Percentiles rank a stretch among this genome's conserved stretches.
Evolutionary conservation across 92 coral and sea anemone species (phyloP).

Genomic region (Phenganax subtilis): DNA sequence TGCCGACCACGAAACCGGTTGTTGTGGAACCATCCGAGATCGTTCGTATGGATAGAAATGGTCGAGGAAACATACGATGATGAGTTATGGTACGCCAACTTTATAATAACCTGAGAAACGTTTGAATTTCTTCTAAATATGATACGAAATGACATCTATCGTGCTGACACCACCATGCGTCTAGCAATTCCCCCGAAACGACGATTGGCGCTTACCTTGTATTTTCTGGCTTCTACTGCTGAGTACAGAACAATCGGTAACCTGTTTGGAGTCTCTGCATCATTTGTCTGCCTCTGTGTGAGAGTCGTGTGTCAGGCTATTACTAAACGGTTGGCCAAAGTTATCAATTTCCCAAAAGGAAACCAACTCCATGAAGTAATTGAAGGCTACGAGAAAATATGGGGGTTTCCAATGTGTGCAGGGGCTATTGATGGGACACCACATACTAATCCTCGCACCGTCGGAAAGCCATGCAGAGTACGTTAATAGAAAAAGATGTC

Average conservation of each 20-base stretch:
- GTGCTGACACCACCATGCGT: constrained; percentile 49
- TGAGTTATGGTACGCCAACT: constrained; percentile 41
- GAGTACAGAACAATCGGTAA: constrained; percentile 37
- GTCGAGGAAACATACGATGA: constrained; percentile 33
- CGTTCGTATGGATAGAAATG: constrained; percentile 44
- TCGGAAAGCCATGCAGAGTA: no score
- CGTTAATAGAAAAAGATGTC: no score
- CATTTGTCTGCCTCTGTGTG: constrained; percentile 23
- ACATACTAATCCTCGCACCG: no score
- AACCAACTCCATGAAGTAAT: no score
- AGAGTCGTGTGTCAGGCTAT: no score
- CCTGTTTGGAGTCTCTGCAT: constrained; percentile 28
- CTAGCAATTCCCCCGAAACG: constrained; percentile 46
- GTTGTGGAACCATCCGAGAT: constrained; percentile 35
- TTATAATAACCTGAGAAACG: constrained; percentile 14
- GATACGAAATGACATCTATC: constrained; percentile 27
- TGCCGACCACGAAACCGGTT: constrained; percentile 21
- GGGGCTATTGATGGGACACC: no score
- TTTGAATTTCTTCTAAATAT: constrained; percentile 9
- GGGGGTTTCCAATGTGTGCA: no score
- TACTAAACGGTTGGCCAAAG: no score
- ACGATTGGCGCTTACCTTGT: constrained; percentile 40
- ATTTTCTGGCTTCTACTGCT: constrained; percentile 45
- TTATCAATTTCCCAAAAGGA: no score
- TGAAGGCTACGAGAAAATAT: no score